A percentile compares a stretch with the other conserved stretches of the same genome.
Evolutionary conservation across 2,797 vertebrate genomes (phyloP).

Genomic region (Passerculus sandwichensis): DNA sequence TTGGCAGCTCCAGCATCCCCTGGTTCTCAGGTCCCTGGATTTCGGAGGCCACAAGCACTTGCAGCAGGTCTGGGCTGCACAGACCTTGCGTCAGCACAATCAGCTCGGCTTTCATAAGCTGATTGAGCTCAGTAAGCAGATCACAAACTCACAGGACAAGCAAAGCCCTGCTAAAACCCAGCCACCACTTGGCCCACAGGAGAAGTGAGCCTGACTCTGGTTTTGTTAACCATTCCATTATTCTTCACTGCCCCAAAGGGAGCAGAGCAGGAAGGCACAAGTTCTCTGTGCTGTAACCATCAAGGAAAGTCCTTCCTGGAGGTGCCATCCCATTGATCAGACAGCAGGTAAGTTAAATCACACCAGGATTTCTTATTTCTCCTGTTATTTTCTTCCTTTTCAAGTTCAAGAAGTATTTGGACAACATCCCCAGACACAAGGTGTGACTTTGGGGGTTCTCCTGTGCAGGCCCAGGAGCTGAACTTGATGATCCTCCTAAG

Average conservation of each 20-base stretch:
- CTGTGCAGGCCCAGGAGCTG: not conserved
- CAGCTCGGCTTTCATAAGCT: slow-evolving; percentile 54
- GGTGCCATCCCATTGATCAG: not conserved
- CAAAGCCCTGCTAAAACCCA: slow-evolving; percentile 42
- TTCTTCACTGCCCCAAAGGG: not conserved
- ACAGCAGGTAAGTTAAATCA: not conserved
- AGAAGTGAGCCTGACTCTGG: not conserved
- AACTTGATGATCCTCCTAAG: not conserved
- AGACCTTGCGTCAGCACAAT: slow-evolving; percentile 26
- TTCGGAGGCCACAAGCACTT: not conserved
- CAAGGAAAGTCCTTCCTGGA: not conserved
- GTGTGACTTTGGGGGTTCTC: not conserved
- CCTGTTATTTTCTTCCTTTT: not conserved
- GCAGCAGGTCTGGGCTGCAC: not conserved
- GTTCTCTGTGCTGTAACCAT: not conserved
- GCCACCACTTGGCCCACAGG: slow-evolving; percentile 3
- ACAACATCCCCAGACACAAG: no score
- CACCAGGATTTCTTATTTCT: not conserved
- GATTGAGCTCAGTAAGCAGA: slow-evolving; percentile 45
- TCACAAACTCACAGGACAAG: slow-evolving; percentile 49
- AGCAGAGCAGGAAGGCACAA: not conserved
- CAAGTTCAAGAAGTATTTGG: not conserved
- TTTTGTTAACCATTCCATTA: not conserved
- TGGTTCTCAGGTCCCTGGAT: not conserved
- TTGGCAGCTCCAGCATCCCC: not conserved